Conservation (phyloP, 92 coral and sea anemone genomes). For the Anthopleura xanthogrammica region DNA sequence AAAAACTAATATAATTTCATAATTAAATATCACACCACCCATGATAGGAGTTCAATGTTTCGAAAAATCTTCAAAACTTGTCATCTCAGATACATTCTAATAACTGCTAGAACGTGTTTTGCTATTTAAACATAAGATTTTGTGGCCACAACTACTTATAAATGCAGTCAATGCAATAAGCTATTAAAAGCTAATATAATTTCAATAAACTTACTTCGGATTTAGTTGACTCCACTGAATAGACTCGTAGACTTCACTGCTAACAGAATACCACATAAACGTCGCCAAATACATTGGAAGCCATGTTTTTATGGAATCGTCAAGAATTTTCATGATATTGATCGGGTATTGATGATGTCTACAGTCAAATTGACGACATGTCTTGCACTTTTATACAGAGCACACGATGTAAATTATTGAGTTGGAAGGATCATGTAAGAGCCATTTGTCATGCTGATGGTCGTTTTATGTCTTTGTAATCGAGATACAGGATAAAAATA, state of each 20-base stretch:
- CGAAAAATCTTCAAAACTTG: no score
- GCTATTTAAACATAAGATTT: no score
- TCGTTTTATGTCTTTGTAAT: background rate
- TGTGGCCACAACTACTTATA: no score
- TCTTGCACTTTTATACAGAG: background rate
- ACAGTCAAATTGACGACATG: background rate
- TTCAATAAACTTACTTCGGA: slow-evolving; percentile 24
- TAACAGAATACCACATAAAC: slow-evolving; percentile 4
- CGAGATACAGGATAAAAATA: background rate
- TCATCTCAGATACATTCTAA: no score
- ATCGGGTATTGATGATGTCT: background rate
- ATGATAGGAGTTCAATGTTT: no score
- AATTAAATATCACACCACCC: no score
- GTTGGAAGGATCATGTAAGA: background rate
- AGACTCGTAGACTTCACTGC: slow-evolving; percentile 26
- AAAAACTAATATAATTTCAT: background rate
- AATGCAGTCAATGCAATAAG: no score
- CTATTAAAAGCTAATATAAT: background rate
- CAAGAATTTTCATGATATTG: background rate
- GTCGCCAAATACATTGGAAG: background rate
- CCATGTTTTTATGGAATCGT: background rate
- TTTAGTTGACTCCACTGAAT: slow-evolving; percentile 36
- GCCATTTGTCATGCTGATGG: background rate
- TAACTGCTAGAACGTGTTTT: no score
- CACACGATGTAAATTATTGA: background rate